Conservation (phyloP, 2,113 vertebrate species). For the Pseudorasbora parva region DNA sequence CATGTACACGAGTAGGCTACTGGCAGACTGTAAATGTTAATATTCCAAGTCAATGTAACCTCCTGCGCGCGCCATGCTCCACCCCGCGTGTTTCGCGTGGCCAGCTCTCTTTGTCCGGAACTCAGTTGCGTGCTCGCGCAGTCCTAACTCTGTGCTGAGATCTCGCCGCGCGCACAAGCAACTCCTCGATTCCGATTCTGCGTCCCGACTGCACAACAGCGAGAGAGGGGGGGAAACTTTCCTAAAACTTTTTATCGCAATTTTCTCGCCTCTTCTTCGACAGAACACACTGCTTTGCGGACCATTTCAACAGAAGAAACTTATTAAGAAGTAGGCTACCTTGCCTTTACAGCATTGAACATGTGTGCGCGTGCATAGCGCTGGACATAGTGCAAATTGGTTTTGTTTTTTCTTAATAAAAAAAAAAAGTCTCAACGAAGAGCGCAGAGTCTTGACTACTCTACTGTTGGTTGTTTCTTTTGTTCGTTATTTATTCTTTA, state of each 20-base stretch:
- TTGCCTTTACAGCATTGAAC: background rate
- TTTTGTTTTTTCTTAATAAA: slow-evolving; percentile 8
- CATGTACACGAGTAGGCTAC: background rate
- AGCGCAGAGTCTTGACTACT: background rate
- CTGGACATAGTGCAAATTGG: background rate
- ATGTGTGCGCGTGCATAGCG: slow-evolving; percentile 10
- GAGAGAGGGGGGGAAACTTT: slow-evolving; percentile 20
- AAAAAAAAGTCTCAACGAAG: slow-evolving; percentile 23
- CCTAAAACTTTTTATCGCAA: slow-evolving; percentile 10
- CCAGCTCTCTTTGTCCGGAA: slow-evolving; percentile 76
- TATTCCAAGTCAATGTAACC: slow-evolving; percentile 16
- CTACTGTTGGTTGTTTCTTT: background rate
- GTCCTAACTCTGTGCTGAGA: slow-evolving; percentile 43
- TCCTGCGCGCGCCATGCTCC: slow-evolving; percentile 70
- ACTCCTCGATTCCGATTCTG: slow-evolving; percentile 57
- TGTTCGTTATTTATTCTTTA: background rate
- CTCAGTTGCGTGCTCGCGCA: slow-evolving; percentile 61
- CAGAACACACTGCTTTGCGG: background rate
- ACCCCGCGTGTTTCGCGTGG: slow-evolving; percentile 72
- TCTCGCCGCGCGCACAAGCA: slow-evolving; percentile 46
- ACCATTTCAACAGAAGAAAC: background rate
- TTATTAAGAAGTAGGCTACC: background rate
- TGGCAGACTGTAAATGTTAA: background rate
- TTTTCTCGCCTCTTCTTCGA: background rate
- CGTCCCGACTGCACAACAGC: slow-evolving; percentile 43